These are phyloP conservation scores for Crotophaga sulcirostris DNA, from an alignment of 2,113 vertebrate genomes.

Conservation along the genomic window DNA sequence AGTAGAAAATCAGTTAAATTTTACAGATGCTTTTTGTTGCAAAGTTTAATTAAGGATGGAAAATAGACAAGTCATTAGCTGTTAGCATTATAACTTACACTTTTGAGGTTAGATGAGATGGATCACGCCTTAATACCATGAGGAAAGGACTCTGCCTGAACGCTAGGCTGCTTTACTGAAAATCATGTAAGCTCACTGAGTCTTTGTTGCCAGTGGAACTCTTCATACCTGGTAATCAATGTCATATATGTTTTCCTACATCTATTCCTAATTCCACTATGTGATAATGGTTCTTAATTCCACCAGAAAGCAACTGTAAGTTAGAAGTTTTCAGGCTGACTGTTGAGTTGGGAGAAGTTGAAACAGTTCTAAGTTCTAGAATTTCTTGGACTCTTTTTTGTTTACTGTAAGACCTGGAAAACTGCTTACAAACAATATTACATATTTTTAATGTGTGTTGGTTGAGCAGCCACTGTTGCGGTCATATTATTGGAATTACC, in stretches of 20 bases:
- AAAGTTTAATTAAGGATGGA: not conserved
- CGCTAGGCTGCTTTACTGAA: not conserved
- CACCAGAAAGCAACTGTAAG: not conserved
- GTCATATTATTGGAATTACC: not conserved
- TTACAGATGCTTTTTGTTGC: accelerated
- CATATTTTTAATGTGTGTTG: not conserved
- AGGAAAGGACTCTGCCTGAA: not conserved
- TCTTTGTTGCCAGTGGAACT: not conserved
- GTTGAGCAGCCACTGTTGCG: not conserved
- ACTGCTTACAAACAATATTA: not conserved
- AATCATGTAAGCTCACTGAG: not conserved
- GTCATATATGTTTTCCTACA: not conserved
- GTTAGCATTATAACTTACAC: not conserved
- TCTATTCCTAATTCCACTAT: not conserved
- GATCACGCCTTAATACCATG: accelerated
- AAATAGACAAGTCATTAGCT: not conserved
- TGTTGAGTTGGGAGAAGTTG: not conserved
- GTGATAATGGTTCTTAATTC: not conserved
- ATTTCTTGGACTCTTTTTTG: not conserved
- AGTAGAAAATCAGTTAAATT: not conserved
- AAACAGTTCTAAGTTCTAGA: not conserved
- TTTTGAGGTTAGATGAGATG: not conserved
- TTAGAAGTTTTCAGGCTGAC: not conserved
- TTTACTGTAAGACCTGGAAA: not conserved
- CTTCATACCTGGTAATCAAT: not conserved